phyloP scores from a whole-genome alignment of 2,797 vertebrate genomes.

The Sebastes taczanowskii region DNA sequence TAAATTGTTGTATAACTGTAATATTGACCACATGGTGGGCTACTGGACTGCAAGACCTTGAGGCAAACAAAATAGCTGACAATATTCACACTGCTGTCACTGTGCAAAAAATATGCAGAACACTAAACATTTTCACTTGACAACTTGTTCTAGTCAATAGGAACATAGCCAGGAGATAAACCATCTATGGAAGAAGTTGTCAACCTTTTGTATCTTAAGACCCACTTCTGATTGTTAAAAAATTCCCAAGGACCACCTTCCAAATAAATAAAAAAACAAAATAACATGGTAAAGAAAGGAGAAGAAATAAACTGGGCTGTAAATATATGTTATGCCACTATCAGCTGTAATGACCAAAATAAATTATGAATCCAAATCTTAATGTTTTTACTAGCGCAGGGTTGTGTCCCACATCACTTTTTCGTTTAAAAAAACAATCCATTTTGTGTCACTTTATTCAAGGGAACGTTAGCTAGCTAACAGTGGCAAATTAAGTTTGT shows the following conservation, averaged over 20 bases:
- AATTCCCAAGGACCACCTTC: not conserved
- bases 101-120: not conserved
- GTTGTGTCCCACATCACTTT: not conserved
- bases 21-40: not conserved
- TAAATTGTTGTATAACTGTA: not conserved
- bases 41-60: constrained; percentile 4
- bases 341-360: not conserved
- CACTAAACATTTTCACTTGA: not conserved
- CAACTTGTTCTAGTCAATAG: not conserved
- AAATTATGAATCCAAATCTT: not conserved
- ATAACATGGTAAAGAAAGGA: not conserved
- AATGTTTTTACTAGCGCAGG: not conserved
- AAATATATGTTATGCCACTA: not conserved
- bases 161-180: constrained; percentile 10
- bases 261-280: not conserved
- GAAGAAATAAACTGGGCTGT: not conserved
- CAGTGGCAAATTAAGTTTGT: not conserved
- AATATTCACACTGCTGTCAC: constrained; percentile 1
- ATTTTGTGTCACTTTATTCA: not conserved
- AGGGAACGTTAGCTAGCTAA: not conserved
- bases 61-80: not conserved
- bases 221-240: not conserved
- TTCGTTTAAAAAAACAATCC: not conserved
- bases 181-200: not conserved
- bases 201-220: not conserved